Conservation (phyloP, 2,113 vertebrate genomes). For the Xyrauchen texanus region DNA sequence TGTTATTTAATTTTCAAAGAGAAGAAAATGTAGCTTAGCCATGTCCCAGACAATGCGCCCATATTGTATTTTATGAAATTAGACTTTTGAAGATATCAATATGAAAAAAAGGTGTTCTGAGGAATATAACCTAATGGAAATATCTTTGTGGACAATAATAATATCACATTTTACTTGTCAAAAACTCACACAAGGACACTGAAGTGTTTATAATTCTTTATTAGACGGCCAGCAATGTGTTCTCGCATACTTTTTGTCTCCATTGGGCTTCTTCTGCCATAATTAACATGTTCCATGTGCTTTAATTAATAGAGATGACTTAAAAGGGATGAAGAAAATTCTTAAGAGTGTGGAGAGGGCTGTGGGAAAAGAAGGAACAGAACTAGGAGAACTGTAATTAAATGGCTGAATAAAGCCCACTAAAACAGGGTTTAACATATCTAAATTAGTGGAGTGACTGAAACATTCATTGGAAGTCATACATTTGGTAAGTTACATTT, state of each 20-base stretch:
- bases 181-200: neutral
- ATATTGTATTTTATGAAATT: constrained; percentile 22
- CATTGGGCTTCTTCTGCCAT: constrained; percentile 38
- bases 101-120: neutral
- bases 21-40: neutral
- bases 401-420: neutral
- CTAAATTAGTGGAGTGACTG: constrained; percentile 3
- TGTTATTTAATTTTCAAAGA: constrained; percentile 16
- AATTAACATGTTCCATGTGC: constrained; percentile 46
- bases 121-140: neutral
- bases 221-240: neutral
- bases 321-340: constrained; percentile 50
- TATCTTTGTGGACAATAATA: neutral
- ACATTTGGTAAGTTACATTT: neutral
- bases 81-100: neutral
- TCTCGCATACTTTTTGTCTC: constrained; percentile 31
- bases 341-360: constrained; percentile 40
- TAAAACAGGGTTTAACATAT: constrained; percentile 35
- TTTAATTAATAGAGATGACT: constrained; percentile 56
- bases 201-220: neutral
- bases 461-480: constrained; percentile 16
- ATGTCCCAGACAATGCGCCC: neutral
- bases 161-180: neutral
- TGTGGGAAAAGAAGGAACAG: constrained; percentile 35
- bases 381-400: constrained; percentile 31